These are phyloP conservation scores for Callospermophilus lateralis DNA, from an alignment of 2,113 vertebrate genomes.

Conservation along the genomic window DNA sequence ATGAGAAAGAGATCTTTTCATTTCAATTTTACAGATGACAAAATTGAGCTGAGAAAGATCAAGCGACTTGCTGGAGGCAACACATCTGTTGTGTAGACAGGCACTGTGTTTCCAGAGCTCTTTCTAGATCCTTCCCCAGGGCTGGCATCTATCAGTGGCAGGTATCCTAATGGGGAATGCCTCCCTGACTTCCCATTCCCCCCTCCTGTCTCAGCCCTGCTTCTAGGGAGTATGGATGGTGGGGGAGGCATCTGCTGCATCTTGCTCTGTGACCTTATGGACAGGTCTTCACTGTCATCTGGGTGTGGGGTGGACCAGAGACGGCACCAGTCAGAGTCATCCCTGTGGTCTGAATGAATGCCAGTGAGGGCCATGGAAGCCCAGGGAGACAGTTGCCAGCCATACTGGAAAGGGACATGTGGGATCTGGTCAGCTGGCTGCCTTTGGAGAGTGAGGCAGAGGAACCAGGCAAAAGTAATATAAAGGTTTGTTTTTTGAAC, in stretches of 20 bases:
- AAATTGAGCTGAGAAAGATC: constrained; percentile 30
- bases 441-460: not conserved
- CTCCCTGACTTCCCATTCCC: not conserved
- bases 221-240: not conserved
- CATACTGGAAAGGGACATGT: not conserved
- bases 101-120: not conserved
- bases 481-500: not conserved
- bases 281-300: not conserved
- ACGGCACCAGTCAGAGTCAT: not conserved
- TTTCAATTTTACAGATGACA: constrained; percentile 56
- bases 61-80: not conserved
- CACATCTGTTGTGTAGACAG: not conserved
- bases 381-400: not conserved
- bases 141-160: not conserved
- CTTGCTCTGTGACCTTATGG: not conserved
- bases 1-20: constrained; percentile 12
- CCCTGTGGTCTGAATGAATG: not conserved
- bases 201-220: not conserved
- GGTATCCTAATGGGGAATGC: not conserved
- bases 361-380: not conserved
- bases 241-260: not conserved
- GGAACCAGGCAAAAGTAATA: not conserved
- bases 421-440: not conserved
- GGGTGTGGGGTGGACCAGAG: not conserved
- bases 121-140: not conserved